Evolutionary conservation across 2,888 invertebrate species (phyloP).

Genomic region (Chloroclysta siterata): DNA sequence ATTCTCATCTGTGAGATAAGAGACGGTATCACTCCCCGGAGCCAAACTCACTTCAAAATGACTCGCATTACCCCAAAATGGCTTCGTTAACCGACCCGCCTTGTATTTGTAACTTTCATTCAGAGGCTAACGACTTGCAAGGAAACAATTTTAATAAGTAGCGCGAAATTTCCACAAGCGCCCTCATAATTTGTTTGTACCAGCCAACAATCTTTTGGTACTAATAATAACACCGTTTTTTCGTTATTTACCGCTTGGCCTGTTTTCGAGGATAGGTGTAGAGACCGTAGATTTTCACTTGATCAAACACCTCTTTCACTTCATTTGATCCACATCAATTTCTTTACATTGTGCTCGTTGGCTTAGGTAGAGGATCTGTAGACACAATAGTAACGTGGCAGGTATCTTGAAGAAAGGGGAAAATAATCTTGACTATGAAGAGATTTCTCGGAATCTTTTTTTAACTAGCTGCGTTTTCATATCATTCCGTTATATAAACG

Average conservation of each 20-base stretch:
- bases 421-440: too few species aligned
- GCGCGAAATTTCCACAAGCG: slow-evolving; percentile 7
- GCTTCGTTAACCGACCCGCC: slow-evolving; percentile 51
- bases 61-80: slow-evolving; percentile 56
- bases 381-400: background rate
- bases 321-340: slow-evolving; percentile 17
- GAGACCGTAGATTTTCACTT: slow-evolving; percentile 12
- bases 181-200: slow-evolving; percentile 17
- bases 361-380: slow-evolving; percentile 1
- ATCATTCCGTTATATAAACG: too few species aligned
- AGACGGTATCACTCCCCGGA: slow-evolving; percentile 33
- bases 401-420: slow-evolving; percentile 4
- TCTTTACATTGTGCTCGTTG: slow-evolving; percentile 16
- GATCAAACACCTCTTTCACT: slow-evolving; percentile 16
- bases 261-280: background rate
- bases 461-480: too few species aligned
- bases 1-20: slow-evolving; percentile 26
- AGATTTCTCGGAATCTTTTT: too few species aligned
- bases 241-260: slow-evolving; percentile 3
- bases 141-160: slow-evolving; percentile 29
- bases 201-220: slow-evolving; percentile 13
- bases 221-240: slow-evolving; percentile 8
- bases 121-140: slow-evolving; percentile 30
- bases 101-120: slow-evolving; percentile 29
- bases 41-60: slow-evolving; percentile 49